These are phyloP conservation scores for Anoplopoma fimbria DNA, from an alignment of 2,113 vertebrate genomes.

Conservation along the genomic window DNA sequence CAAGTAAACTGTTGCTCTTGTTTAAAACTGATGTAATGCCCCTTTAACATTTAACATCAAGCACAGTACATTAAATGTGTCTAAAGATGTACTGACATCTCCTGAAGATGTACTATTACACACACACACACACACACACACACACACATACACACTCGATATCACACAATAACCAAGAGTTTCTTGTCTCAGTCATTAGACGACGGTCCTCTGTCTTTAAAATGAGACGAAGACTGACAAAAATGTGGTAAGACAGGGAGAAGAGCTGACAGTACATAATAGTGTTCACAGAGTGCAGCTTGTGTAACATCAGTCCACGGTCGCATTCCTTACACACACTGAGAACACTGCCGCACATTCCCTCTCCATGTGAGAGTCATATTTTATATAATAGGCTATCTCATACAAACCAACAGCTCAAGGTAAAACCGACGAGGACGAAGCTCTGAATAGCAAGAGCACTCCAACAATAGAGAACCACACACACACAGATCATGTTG, in stretches of 20 bases:
- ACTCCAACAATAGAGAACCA: neutral
- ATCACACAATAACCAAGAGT: neutral
- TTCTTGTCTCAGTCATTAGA: neutral
- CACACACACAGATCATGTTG: neutral
- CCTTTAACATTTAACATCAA: constrained; percentile 1
- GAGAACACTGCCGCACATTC: constrained; percentile 41
- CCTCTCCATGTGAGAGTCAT: constrained; percentile 60
- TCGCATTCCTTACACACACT: constrained; percentile 49
- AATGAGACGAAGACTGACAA: neutral
- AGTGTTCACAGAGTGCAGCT: constrained; percentile 45
- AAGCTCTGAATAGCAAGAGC: constrained; percentile 16
- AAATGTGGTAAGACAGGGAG: neutral
- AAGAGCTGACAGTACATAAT: constrained; percentile 19
- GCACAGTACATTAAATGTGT: neutral
- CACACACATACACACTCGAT: neutral
- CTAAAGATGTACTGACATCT: constrained; percentile 4
- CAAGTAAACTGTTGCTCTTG: neutral
- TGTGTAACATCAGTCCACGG: constrained; percentile 58
- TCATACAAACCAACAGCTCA: constrained; percentile 44
- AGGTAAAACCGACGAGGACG: constrained; percentile 35
- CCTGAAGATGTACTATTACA: neutral
- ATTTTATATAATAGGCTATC: constrained; percentile 69
- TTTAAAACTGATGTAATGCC: neutral
- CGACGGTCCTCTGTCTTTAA: neutral
- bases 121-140: neutral